A percentile compares a stretch with the other conserved stretches of the same genome.
Evolutionary conservation across 2,888 invertebrate species (phyloP).

Genomic region (Xanthorhoe spadicearia): DNA sequence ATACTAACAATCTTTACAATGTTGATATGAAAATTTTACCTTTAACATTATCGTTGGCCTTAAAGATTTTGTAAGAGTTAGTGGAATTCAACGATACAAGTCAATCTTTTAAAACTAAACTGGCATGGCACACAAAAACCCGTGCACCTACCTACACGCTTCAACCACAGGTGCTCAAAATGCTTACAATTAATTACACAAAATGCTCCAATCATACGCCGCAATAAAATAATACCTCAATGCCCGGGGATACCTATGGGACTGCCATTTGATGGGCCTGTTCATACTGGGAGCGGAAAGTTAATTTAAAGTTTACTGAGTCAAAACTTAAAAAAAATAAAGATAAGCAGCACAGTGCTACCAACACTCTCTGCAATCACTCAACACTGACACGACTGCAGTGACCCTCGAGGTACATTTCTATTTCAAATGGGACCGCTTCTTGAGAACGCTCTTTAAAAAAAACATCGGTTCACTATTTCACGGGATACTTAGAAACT

Average conservation of each 20-base stretch:
- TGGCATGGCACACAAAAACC: slow-evolving; percentile 24
- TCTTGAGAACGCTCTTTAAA: no score
- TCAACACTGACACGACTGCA: no score
- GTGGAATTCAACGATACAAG: background rate
- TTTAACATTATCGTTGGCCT: no score
- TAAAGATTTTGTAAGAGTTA: background rate
- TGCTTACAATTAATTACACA: slow-evolving; percentile 48
- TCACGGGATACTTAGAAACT: no score
- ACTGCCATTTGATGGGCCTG: slow-evolving; percentile 17
- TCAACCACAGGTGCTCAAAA: slow-evolving; percentile 48
- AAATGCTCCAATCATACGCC: slow-evolving; percentile 51
- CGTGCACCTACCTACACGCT: slow-evolving; percentile 23
- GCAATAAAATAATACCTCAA: slow-evolving; percentile 53
- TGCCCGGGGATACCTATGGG: slow-evolving; percentile 40
- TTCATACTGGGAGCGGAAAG: slow-evolving; percentile 11
- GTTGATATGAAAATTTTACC: no score
- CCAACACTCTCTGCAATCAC: no score
- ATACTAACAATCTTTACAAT: no score
- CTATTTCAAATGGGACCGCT: no score
- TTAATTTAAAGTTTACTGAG: background rate
- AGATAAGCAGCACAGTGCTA: no score
- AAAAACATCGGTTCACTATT: no score
- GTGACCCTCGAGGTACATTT: no score
- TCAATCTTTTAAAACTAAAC: slow-evolving; percentile 5
- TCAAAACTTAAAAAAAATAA: no score